Percentiles rank a stretch among this genome's conserved stretches.
These are phyloP conservation scores for Genyomyrus donnyi DNA, from an alignment of 2,113 vertebrate species.

Conservation along the genomic window DNA sequence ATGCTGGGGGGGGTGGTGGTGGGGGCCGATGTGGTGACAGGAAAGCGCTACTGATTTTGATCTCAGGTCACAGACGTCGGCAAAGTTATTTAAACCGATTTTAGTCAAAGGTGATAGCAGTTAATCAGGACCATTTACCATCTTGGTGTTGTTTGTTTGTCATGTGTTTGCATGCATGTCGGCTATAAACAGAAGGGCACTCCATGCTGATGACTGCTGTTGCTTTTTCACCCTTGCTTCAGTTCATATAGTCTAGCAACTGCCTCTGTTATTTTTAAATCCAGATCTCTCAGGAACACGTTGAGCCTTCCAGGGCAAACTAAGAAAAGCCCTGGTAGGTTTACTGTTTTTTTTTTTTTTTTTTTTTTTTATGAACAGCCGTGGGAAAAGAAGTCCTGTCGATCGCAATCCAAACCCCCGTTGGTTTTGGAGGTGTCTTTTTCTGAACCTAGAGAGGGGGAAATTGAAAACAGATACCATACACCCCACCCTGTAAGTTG, in stretches of 20 bases:
- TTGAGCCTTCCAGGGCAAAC: background rate
- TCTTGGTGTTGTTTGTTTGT: background rate
- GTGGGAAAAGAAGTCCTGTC: background rate
- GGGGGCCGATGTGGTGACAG: background rate
- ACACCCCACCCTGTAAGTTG: conserved; percentile 33
- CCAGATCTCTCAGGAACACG: conserved; percentile 9
- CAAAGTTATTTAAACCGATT: background rate
- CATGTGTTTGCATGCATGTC: background rate
- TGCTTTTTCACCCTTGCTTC: background rate
- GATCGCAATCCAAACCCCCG: background rate
- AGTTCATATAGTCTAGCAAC: background rate
- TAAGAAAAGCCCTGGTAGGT: conserved; percentile 6
- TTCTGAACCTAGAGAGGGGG: conserved; percentile 36
- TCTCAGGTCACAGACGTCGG: background rate
- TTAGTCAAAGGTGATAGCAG: background rate
- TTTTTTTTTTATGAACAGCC: background rate
- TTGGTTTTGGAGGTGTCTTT: conserved; percentile 37
- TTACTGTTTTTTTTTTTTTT: background rate
- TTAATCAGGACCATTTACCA: background rate
- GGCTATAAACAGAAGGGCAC: background rate
- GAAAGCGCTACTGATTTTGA: background rate
- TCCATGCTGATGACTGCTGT: background rate
- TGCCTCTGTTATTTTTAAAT: background rate
- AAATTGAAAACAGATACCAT: conserved; percentile 54
- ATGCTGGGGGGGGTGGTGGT: background rate